Percentiles rank a stretch among this genome's conserved stretches.
Evolutionary conservation across 1,140 invertebrate species (phyloP).

Genomic region (Papilio polytes): DNA sequence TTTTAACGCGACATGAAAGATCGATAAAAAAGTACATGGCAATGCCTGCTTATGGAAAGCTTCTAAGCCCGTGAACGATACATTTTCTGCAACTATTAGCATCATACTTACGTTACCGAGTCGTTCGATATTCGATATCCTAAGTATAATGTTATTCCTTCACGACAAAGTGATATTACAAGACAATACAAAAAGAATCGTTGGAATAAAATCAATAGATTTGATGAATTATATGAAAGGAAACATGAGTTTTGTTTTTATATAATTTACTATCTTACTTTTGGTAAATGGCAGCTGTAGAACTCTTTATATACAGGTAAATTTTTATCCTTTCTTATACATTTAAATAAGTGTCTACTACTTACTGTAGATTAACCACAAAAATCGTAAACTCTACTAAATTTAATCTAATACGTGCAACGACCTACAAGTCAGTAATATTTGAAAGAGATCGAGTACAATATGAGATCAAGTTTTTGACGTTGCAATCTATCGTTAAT

Average conservation of each 20-base stretch:
- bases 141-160: slow-evolving; percentile 18
- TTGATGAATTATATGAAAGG: not conserved
- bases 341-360: not conserved
- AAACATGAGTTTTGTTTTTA: too few species aligned
- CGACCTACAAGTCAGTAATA: slow-evolving; percentile 43
- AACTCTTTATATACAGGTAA: not conserved
- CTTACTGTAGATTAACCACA: not conserved
- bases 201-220: not conserved
- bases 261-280: too few species aligned
- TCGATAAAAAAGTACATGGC: slow-evolving; percentile 75
- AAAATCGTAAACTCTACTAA: not conserved
- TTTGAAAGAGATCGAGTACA: slow-evolving; percentile 64
- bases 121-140: not conserved
- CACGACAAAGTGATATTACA: slow-evolving; percentile 8
- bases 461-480: slow-evolving; percentile 77
- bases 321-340: not conserved
- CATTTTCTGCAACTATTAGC: slow-evolving; percentile 37
- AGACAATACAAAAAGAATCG: slow-evolving; percentile 3
- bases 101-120: slow-evolving; percentile 24
- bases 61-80: slow-evolving; percentile 32
- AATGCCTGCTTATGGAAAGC: slow-evolving; percentile 43
- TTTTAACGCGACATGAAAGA: slow-evolving; percentile 81
- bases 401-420: slow-evolving; percentile 51
- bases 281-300: not conserved
- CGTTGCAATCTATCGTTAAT: slow-evolving; percentile 77